Percentiles rank a stretch among this genome's conserved stretches.
phyloP scores from a whole-genome alignment of 2,888 invertebrate species.

The Galeruca laticollis region DNA sequence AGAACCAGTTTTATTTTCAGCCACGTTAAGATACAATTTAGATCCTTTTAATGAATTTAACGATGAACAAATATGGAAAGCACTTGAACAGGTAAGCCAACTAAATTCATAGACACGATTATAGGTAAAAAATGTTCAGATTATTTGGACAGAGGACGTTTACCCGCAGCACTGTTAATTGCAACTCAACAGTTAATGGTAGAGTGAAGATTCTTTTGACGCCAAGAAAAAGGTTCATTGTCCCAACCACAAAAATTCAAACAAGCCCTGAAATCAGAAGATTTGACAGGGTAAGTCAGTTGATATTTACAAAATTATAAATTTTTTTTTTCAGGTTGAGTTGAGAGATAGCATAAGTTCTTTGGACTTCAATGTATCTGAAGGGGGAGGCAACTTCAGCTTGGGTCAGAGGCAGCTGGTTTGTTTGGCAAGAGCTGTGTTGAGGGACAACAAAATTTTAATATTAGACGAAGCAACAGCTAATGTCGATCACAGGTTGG shows the following conservation, averaged over 20 bases:
- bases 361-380: conserved; percentile 75
- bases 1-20: conserved; percentile 89
- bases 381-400: conserved; percentile 86
- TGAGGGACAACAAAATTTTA: conserved; percentile 82
- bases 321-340: conserved; percentile 74
- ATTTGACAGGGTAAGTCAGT: too few species aligned
- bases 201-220: too few species aligned
- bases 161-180: too few species aligned
- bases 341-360: conserved; percentile 76
- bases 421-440: conserved; percentile 87
- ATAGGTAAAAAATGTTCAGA: not conserved
- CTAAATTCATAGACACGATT: not conserved
- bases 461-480: conserved; percentile 93
- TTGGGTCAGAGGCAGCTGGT: conserved; percentile 89
- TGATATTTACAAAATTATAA: too few species aligned
- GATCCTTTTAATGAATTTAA: conserved; percentile 84
- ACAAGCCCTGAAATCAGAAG: too few species aligned
- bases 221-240: too few species aligned
- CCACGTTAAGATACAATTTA: conserved; percentile 85
- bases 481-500: conserved; percentile 85
- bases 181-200: too few species aligned
- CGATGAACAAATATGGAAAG: conserved; percentile 82
- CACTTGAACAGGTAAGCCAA: conserved; percentile 74
- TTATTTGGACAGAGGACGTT: too few species aligned
- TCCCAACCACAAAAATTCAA: too few species aligned